phyloP scores from a whole-genome alignment of 2,113 vertebrate species.

The Mugil cephalus region DNA sequence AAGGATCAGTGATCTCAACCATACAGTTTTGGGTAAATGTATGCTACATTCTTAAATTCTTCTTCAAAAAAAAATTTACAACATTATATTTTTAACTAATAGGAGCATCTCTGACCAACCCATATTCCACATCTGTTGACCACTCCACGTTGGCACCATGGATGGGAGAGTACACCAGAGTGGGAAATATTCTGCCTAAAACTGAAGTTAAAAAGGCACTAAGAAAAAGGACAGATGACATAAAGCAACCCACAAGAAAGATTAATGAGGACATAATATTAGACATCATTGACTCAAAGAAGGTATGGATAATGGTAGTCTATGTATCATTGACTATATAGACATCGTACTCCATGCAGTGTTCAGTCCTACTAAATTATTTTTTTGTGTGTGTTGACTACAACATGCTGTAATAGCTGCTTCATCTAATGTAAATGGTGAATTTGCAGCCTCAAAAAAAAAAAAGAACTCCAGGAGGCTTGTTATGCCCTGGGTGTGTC shows the following conservation, averaged over 20 bases:
- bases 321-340: too few relatives aligned
- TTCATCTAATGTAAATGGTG: too few relatives aligned
- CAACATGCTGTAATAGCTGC: too few relatives aligned
- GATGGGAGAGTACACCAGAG: constrained; percentile 11
- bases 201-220: constrained; percentile 13
- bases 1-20: too few relatives aligned
- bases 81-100: neutral
- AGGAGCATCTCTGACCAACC: constrained; percentile 16
- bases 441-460: too few relatives aligned
- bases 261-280: constrained; percentile 4
- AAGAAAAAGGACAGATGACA: neutral
- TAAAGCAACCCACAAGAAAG: neutral
- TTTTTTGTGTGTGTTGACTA: too few relatives aligned
- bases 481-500: neutral
- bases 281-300: neutral
- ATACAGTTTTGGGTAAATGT: too few relatives aligned
- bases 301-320: neutral
- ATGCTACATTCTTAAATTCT: neutral
- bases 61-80: neutral
- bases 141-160: constrained; percentile 24
- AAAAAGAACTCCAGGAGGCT: neutral
- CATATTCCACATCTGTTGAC: constrained; percentile 2
- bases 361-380: too few relatives aligned
- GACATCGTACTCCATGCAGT: too few relatives aligned
- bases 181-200: neutral